Base-by-base conservation (phyloP, 1,140 invertebrate species). In the Atta colombica region DNA sequence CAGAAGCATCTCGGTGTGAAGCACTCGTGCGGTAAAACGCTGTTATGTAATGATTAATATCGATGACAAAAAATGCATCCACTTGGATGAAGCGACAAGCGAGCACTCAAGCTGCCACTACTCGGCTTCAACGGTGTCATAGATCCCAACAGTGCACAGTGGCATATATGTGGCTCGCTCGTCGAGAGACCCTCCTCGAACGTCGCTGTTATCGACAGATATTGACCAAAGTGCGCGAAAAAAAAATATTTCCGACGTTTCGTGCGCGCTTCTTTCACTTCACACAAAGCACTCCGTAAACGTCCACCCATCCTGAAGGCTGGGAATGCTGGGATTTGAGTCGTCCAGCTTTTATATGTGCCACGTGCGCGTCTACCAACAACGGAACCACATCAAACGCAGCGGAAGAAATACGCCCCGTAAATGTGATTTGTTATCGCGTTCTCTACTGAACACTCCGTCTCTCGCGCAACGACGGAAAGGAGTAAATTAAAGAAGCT, bases 361-460 rank as follows among this genome's bases (percentile, higher is more conserved):
- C 65, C 65, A 28, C 3, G 49, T 14, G 58, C 77, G 53, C 77
- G 60, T 74, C 69, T 45, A 28, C 14, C 55, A n/a, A 65, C 71
- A 60, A 25, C 45, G 85, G 39, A n/a, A 72, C 68, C 77, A 89
- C 82, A 91, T 91, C 89, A 90, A 90, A 88, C 72, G 81, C 89
- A 90, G 88, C 55, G 1, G 51, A 69, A 89, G 81, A 89, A 90
- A 69, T 88, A 72, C 66, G 77, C 60, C 66, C 88, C 55, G 61
- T 74, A 77, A 90, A 82, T 88, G 82, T 88, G 90, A 90, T 90
- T 90, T 88, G 89, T 91, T 82, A 86, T 82, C 82, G 87, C 86
- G 14, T 51, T 69, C 75, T 65, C 68, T 53, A 14, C 61, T 14
- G 35, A 81, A 28, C 12, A 28, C 49, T 63, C 68, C 31, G 53